A percentile compares a stretch with the other conserved stretches of the same genome.
phyloP scores from a whole-genome alignment of 1,140 invertebrate genomes.

The Aphis gossypii region DNA sequence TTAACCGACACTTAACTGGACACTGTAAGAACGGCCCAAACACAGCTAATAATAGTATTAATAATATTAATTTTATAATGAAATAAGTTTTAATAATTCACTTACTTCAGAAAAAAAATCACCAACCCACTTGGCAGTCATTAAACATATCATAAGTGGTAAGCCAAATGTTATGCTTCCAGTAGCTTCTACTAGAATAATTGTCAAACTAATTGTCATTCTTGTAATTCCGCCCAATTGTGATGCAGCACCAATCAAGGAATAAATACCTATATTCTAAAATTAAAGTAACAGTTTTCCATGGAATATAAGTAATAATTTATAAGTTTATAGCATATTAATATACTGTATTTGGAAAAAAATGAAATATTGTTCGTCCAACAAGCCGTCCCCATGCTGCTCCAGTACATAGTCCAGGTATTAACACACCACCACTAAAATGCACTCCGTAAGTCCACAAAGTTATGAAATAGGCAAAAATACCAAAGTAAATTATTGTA shows the following conservation, averaged over 20 bases:
- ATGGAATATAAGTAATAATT: conserved; percentile 72
- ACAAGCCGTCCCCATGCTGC: conserved; percentile 95
- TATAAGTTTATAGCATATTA: conserved; percentile 75
- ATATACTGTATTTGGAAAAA: conserved; percentile 67
- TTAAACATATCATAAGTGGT: conserved; percentile 87
- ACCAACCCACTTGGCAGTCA: conserved; percentile 96
- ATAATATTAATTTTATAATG: no score
- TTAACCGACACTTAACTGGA: no score
- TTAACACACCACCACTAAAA: conserved; percentile 96
- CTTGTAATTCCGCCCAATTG: conserved; percentile 96
- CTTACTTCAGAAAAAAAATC: conserved; percentile 95
- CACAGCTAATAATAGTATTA: no score
- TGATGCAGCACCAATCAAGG: conserved; percentile 94
- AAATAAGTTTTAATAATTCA: neutral
- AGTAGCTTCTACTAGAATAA: conserved; percentile 96
- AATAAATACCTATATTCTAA: conserved; percentile 92
- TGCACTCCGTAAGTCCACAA: conserved; percentile 93
- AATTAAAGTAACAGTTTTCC: conserved; percentile 66
- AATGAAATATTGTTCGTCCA: conserved; percentile 64
- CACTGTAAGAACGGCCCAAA: no score
- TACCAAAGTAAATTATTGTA: conserved; percentile 83
- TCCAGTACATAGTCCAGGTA: conserved; percentile 92
- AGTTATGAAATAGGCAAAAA: conserved; percentile 81
- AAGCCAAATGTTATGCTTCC: conserved; percentile 94
- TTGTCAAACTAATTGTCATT: conserved; percentile 95